A percentile compares a stretch with the other conserved stretches of the same genome.
These are phyloP conservation scores for Esox masquinongy DNA, from an alignment of 2,797 vertebrate species.

Conservation along the genomic window DNA sequence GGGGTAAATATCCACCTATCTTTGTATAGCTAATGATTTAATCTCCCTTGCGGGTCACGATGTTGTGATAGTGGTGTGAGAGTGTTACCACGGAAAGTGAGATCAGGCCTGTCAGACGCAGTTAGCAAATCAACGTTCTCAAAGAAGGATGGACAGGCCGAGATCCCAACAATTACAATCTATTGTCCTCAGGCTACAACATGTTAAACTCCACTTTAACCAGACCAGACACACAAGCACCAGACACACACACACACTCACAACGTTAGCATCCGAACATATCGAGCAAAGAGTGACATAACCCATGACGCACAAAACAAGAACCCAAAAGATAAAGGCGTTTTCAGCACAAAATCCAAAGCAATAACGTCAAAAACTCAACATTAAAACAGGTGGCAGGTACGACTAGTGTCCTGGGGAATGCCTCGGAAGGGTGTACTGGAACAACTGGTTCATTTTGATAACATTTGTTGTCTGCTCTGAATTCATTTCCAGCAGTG, in stretches of 20 bases:
- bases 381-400: background rate
- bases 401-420: background rate
- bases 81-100: background rate
- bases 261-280: no score
- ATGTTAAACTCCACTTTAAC: background rate
- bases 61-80: background rate
- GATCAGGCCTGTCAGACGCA: background rate
- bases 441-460: slow-evolving; percentile 8
- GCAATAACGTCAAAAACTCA: background rate
- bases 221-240: background rate
- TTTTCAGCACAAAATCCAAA: background rate
- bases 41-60: background rate
- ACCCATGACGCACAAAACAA: background rate
- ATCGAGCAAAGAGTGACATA: background rate
- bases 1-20: no score
- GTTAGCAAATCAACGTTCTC: background rate
- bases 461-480: slow-evolving; percentile 11
- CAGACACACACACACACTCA: background rate
- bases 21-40: background rate
- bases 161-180: background rate
- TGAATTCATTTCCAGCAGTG: slow-evolving; percentile 8
- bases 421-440: background rate
- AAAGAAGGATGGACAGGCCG: background rate
- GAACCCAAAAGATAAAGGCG: background rate
- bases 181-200: background rate